Evolutionary conservation across 2,797 vertebrate species (phyloP), one percentile per base, ranked within the genome.

Genomic region (Micromesistius poutassou): DNA sequence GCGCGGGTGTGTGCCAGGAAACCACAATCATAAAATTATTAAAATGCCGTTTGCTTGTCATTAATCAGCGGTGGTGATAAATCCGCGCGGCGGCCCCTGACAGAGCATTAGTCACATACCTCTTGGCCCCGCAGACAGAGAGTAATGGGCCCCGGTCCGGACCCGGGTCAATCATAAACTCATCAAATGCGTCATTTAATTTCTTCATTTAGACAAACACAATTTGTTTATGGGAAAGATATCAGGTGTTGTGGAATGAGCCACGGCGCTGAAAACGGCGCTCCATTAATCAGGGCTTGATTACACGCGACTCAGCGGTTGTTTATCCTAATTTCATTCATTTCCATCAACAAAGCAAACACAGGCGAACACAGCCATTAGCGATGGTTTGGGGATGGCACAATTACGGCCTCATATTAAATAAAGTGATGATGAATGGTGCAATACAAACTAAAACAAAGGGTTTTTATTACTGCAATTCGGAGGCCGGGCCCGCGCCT

Each of bases 171-270:
- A 99, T 98, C 98, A 98, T 96, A 98, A 98, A 97, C 96, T 97
- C 97, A 99, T 98, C 98, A 98, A 98, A 98, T 95, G 97, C 97
- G 96, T 98, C 97, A 98, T 98, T 98, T 98, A 95, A 97, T 97
- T 97, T 97, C 97, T 97, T 97, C 97, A 98, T 98, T 98, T 98
- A 96, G 97, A 98, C 96, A 98, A 98, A 97, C 96, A 97, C 95
- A 95, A 97, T 98, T 97, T 99, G 97, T 98, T 98, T 98, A 97
- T 96, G 96, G 94, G 96, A 97, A 96, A 95, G 96, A 98, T 97
- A 98, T 99, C 98, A 98, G 97, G 97, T 99, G 97, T 96, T 98
- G 93, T 88, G 95, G 96, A 97, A 96, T 96, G 96, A 97, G 94
- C 95, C 96, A 96, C 95, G 95, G 95, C 93, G 94, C 94, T 93